Base-by-base conservation (phyloP, 2,797 vertebrate species). In the Mus minutoides region DNA sequence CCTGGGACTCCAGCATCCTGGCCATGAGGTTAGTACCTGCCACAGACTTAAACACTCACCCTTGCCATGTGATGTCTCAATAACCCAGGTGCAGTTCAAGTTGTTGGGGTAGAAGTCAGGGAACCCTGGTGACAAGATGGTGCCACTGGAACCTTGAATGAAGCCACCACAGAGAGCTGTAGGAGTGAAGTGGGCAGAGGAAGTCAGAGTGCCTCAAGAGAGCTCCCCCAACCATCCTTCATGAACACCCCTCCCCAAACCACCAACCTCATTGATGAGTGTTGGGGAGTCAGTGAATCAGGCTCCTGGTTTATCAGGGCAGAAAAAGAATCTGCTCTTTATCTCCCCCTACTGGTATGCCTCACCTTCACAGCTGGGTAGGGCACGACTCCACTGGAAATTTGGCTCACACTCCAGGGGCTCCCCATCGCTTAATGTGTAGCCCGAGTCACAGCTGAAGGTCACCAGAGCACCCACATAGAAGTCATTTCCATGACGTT, bases 21-120 rank as follows among this genome's bases (percentile, higher is more conserved):
- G 88, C 11, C 12, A 2, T 2, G 0, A 58, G 0, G 21, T 86
- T n/a, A 46, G 8, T 12, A 58, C 31, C 69, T 40, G 49, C 37
- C 5, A 3, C 19, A 75, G 85, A 21, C 29, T 19, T 12, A 11
- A 26, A 1, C 40, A 67, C 97, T 99, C 97, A 99, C 99, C 99
- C 99, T 99, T 99, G 95, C 99, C 99, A 31, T 99, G 99, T 0
- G 99, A 99, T 3, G 99, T 99, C 98, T 99, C 99, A 46, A 99
- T 99, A 3, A 99, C 98, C 99, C 99, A 99, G 0, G 99, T 99
- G 98, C 99, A 99, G 98, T 99, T 99, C 98, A 99, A 98, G 98
- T 99, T 99, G 98, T 99, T 99, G 4, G 99, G 99, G 98, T 99
- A 99, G 98, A 99, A 99, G 97, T 99, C 99, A 21, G 99, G 99